Percentiles rank a stretch among this genome's conserved stretches.
phyloP scores from a whole-genome alignment of 2,888 invertebrate genomes.

The Hyppa rectilinea region DNA sequence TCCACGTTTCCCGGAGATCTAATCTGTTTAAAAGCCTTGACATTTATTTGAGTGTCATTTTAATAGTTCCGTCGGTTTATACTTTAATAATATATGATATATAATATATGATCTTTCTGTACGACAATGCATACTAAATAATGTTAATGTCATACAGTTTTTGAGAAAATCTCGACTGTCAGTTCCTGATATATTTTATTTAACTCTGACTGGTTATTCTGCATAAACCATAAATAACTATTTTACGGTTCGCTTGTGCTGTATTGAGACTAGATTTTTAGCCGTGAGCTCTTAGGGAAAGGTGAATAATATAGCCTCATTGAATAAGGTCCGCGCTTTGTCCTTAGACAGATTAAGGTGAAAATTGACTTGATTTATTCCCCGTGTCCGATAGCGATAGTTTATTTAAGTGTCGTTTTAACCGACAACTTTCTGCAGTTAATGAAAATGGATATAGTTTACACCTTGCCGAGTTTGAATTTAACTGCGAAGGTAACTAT shows the following conservation, averaged over 20 bases:
- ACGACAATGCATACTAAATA: slow-evolving; percentile 22
- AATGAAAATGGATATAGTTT: slow-evolving; percentile 45
- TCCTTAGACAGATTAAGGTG: slow-evolving; percentile 66
- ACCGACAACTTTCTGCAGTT: slow-evolving; percentile 49
- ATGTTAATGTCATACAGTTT: slow-evolving; percentile 29
- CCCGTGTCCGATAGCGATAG: slow-evolving; percentile 42
- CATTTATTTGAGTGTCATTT: slow-evolving; percentile 30
- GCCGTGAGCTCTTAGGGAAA: slow-evolving; percentile 72
- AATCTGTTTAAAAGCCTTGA: slow-evolving; percentile 24
- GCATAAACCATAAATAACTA: slow-evolving; percentile 66
- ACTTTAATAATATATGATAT: neutral
- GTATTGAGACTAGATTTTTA: slow-evolving; percentile 72
- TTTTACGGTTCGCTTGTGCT: slow-evolving; percentile 66
- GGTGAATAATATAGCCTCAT: slow-evolving; percentile 72
- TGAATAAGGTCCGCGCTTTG: slow-evolving; percentile 66
- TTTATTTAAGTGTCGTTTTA: slow-evolving; percentile 57
- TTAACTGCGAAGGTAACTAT: slow-evolving; percentile 11
- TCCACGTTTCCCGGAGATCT: slow-evolving; percentile 11
- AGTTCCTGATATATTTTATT: slow-evolving; percentile 40
- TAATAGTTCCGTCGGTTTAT: slow-evolving; percentile 8
- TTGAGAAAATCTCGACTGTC: slow-evolving; percentile 18
- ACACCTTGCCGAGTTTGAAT: slow-evolving; percentile 20
- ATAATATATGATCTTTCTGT: slow-evolving; percentile 14
- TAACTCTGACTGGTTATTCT: slow-evolving; percentile 34
- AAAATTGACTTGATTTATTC: slow-evolving; percentile 66